Evolutionary conservation across 2,113 vertebrate genomes (phyloP).

Genomic region (Bucco capensis): DNA sequence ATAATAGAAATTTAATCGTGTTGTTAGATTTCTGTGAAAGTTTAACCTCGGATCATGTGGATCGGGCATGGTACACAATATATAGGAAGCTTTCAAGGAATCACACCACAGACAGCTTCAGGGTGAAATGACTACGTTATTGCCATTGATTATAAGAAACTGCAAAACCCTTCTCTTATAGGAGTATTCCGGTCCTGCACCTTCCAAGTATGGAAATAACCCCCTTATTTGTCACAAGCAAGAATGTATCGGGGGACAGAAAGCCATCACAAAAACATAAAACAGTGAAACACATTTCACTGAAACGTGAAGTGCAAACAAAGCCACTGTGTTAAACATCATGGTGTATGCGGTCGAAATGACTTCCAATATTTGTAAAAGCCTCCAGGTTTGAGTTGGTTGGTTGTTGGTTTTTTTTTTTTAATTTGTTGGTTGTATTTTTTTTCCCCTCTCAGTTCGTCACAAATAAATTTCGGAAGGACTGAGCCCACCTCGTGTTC

Average conservation of each 20-base stretch:
- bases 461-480: conserved; percentile 3
- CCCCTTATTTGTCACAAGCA: background rate
- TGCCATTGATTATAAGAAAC: background rate
- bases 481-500: background rate
- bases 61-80: background rate
- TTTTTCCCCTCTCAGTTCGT: background rate
- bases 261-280: background rate
- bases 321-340: conserved; percentile 23
- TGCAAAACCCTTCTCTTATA: background rate
- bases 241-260: background rate
- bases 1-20: background rate
- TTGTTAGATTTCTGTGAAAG: background rate
- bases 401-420: background rate
- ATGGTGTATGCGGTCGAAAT: conserved; percentile 14
- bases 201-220: background rate
- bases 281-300: too few relatives aligned
- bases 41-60: background rate
- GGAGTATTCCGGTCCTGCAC: background rate
- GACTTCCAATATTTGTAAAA: background rate
- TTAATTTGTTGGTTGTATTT: background rate
- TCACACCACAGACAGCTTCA: background rate
- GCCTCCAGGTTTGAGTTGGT: background rate
- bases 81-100: background rate
- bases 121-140: background rate
- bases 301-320: conserved; percentile 10